These are phyloP conservation scores for Chouioia cunea DNA, from an alignment of 2,888 invertebrate species.

Conservation along the genomic window DNA sequence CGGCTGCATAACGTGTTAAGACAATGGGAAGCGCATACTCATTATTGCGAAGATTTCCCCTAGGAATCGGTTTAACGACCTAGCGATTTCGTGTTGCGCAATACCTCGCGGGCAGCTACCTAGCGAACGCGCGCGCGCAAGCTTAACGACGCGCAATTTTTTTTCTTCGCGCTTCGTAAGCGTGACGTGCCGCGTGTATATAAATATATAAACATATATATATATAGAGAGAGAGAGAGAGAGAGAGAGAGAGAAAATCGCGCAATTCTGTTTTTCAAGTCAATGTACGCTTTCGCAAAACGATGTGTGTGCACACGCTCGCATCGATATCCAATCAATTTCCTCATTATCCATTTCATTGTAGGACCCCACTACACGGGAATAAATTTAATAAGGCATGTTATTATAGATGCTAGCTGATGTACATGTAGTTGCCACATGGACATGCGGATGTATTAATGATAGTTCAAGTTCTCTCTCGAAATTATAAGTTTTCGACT, in stretches of 20 bases:
- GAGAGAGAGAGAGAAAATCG: neutral
- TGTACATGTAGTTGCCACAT: neutral
- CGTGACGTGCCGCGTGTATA: constrained; percentile 7
- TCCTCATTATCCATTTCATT: constrained; percentile 17
- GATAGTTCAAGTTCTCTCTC: neutral
- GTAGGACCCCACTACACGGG: too few relatives aligned
- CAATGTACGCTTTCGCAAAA: neutral
- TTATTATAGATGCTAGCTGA: constrained; percentile 1
- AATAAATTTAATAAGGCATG: too few relatives aligned
- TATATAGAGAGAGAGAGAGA: too few relatives aligned
- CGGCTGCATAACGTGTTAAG: constrained; percentile 2
- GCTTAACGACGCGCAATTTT: constrained; percentile 48
- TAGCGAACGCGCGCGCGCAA: constrained; percentile 1
- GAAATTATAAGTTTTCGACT: neutral
- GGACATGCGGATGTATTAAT: too few relatives aligned
- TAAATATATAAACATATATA: too few relatives aligned
- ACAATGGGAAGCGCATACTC: constrained; percentile 19
- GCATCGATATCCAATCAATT: constrained; percentile 11
- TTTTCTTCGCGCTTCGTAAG: constrained; percentile 47
- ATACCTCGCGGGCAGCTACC: constrained; percentile 32
- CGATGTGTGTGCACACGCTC: neutral
- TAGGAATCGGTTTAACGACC: constrained; percentile 48
- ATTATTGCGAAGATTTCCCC: constrained; percentile 22
- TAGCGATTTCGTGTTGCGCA: constrained; percentile 45
- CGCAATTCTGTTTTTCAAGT: constrained; percentile 37